Evolutionary conservation across 37 sponge, comb jelly and placozoan genomes (phyloP), one percentile per base, ranked within the genome.

Genomic region (Oopsacas minuta): DNA sequence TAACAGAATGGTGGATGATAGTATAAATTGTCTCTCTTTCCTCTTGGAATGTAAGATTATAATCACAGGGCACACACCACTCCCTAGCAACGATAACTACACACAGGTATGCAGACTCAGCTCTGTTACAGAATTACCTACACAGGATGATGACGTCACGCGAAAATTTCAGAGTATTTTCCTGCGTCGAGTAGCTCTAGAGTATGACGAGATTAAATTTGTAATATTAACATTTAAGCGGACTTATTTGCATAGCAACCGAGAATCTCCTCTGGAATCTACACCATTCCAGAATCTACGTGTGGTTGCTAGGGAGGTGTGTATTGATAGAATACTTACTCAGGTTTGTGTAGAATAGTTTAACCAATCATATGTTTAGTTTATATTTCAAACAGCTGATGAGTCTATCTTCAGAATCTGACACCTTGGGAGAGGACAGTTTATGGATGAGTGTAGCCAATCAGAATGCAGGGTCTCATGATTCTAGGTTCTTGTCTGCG

Each of bases 171-270:
- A 61, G 75, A 61, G 75, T 34, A 61, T 61, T 32, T 61, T 61
- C 28, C 30, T 61, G 75, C 20, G 30, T 25, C 75, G 75, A 25
- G 75, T 61, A 32, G 75, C 75, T n/a, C 22, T 3, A 34, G 75
- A 61, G 75, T n/a, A 61, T n/a, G 75, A 61, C 30, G 75, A 61
- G 28, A 61, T 61, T n/a, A 61, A 61, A 61, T 61, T 61, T n/a
- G 28, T 61, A 61, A 7, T 61, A n/a, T 34, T 61, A 5, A 61
- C 75, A 25, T 61, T 32, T 12, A 61, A 61, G 75, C 75, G 75
- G 32, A 3, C 75, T 10, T 61, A n/a, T 12, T 3, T 5, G 28
- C 75, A 61, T 3, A 34, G 75, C 75, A 61, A n/a, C 75, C 75
- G 28, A n/a, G 1, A 34, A 3, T 10, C 75, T 12, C 22, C 75